Evolutionary conservation across 2,797 vertebrate species (phyloP).

Genomic region (Gymnodraco acuticeps): DNA sequence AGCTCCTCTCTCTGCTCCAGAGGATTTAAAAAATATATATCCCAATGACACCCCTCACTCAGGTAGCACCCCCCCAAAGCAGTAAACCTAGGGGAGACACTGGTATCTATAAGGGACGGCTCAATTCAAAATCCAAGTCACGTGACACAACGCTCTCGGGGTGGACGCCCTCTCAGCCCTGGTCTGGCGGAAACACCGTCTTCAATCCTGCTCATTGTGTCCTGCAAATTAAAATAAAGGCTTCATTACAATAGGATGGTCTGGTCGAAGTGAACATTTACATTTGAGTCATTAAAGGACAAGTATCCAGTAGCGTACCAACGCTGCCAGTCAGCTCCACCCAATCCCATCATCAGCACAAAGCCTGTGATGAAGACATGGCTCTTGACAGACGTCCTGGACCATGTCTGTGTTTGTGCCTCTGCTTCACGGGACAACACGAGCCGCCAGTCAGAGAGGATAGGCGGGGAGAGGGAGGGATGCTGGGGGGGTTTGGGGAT

Average conservation of each 20-base stretch:
- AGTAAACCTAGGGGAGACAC: too few relatives aligned
- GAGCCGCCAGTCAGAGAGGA: conserved; percentile 68
- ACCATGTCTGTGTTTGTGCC: conserved; percentile 66
- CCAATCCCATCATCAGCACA: conserved; percentile 58
- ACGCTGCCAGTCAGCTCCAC: conserved; percentile 28
- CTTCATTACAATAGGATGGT: background rate
- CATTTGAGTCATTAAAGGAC: conserved; percentile 13
- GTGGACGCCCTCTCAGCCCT: too few relatives aligned
- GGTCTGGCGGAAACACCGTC: background rate
- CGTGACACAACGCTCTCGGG: too few relatives aligned
- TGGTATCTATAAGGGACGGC: too few relatives aligned
- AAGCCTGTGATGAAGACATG: conserved; percentile 71
- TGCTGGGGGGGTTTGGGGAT: conserved; percentile 49
- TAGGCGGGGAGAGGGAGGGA: conserved; percentile 51
- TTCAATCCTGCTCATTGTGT: background rate
- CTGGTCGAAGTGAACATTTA: background rate
- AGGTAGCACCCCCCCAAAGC: too few relatives aligned
- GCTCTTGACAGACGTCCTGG: conserved; percentile 66
- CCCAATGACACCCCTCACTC: too few relatives aligned
- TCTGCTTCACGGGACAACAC: conserved; percentile 62
- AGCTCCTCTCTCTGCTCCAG: too few relatives aligned
- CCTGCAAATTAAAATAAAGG: background rate
- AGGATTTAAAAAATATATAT: too few relatives aligned
- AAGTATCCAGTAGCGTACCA: background rate
- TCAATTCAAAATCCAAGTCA: too few relatives aligned